A percentile compares a stretch with the other conserved stretches of the same genome.
phyloP scores from a whole-genome alignment of 2,888 invertebrate genomes.

The Adineta ricciae region DNA sequence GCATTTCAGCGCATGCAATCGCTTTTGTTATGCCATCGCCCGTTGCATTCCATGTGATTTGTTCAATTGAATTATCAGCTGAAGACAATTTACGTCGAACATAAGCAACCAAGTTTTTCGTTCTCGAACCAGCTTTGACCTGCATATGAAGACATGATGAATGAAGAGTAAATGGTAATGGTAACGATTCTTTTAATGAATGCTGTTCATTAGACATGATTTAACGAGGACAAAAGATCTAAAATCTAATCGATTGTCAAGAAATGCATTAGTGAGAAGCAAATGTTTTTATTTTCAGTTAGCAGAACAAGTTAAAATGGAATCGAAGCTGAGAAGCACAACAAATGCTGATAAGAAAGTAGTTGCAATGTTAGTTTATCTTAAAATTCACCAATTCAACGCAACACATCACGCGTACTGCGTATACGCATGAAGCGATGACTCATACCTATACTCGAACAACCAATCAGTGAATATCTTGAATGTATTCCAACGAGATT shows the following conservation, averaged over 20 bases:
- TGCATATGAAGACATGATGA: slow-evolving; percentile 64
- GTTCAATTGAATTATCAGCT: slow-evolving; percentile 35
- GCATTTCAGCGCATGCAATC: slow-evolving; percentile 75
- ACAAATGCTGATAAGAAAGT: background rate
- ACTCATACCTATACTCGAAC: background rate
- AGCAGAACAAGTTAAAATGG: no score
- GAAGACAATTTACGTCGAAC: slow-evolving; percentile 62
- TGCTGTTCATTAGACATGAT: no score
- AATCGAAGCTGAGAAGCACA: background rate
- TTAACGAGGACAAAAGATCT: no score
- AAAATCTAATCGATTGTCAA: no score
- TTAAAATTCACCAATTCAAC: background rate
- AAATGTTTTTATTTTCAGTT: no score
- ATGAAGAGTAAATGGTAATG: background rate
- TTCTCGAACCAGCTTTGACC: slow-evolving; percentile 74
- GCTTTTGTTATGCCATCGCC: slow-evolving; percentile 69
- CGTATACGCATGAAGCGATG: background rate
- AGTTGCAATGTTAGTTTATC: background rate
- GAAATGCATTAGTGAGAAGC: no score
- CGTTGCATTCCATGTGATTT: slow-evolving; percentile 55
- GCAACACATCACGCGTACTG: no score
- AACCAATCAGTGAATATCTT: background rate
- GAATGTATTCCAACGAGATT: no score
- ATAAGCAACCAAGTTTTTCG: slow-evolving; percentile 66
- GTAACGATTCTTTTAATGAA: background rate